Evolutionary conservation across 1,140 invertebrate species (phyloP).

Genomic region (Ladona fulva): DNA sequence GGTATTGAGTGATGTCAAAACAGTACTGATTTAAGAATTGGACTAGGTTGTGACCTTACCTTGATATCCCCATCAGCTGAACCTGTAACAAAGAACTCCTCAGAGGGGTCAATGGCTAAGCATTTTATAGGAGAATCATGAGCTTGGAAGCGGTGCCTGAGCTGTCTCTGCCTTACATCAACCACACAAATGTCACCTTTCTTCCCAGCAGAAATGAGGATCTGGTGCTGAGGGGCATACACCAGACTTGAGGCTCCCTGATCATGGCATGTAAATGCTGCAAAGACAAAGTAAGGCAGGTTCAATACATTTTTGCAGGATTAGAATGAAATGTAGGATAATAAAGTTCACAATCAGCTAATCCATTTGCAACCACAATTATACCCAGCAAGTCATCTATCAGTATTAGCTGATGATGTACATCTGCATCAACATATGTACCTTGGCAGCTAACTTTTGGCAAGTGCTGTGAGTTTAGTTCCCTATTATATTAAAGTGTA

Average conservation of each 20-base stretch:
- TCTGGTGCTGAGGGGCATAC: conserved; percentile 87
- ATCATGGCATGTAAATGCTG: conserved; percentile 85
- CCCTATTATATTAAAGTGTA: no score
- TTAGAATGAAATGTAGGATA: no score
- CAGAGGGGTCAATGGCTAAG: conserved; percentile 83
- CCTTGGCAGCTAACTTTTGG: no score
- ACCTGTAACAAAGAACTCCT: conserved; percentile 95
- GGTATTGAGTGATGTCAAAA: neutral
- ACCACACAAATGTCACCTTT: conserved; percentile 93
- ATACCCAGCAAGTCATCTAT: no score
- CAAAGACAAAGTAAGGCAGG: conserved; percentile 22
- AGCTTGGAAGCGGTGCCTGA: conserved; percentile 82
- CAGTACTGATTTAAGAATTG: no score
- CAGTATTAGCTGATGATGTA: no score
- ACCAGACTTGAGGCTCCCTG: conserved; percentile 79
- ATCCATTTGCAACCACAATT: no score
- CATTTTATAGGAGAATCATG: conserved; percentile 92
- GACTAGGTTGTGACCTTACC: conserved; percentile 42
- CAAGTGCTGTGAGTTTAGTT: no score
- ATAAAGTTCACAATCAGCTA: no score
- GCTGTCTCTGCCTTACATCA: conserved; percentile 79
- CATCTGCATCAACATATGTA: no score
- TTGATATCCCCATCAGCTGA: conserved; percentile 99
- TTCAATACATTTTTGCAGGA: no score
- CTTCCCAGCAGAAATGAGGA: conserved; percentile 89